Evolutionary conservation across 2,113 vertebrate species (phyloP), one percentile per base, ranked within the genome.

Genomic region (Taurulus bubalis): DNA sequence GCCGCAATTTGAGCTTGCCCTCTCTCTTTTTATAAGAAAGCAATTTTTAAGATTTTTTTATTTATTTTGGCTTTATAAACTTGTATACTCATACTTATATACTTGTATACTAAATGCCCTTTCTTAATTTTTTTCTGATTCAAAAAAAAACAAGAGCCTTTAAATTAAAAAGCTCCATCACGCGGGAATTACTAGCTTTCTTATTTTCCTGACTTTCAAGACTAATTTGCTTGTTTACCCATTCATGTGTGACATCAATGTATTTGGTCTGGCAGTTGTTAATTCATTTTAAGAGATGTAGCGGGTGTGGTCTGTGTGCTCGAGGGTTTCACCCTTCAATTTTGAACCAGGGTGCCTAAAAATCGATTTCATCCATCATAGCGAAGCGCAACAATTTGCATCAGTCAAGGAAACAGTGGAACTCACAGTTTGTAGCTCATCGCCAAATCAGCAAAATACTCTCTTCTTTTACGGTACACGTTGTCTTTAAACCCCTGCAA

Each of bases 401-500:
- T 12, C 42, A 51, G 30, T 51, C 16, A 53, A 32, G 66, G 9
- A 24, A 59, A 45, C 36, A 32, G 28, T 76, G 49, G 32, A n/a
- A 94, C 97, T 95, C 95, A 98, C 97, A 97, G 93, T 94, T 95
- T 98, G 88, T 97, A 98, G 90, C 91, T 95, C 94, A 97, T 95
- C 58, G 97, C 97, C 93, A 98, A 80, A 84, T 98, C 97, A 80
- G 96, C 96, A 93, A 98, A 98, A 88, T 98, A 96, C 88, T 96
- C 97, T 20, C 97, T 91, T 78, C 97, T 96, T 90, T 96, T 96
- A 49, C 96, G 96, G 63, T 98, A 98, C 59, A 96, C 94, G 3
- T 96, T 97, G 90, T 98, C 97, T 92, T 97, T 98, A 93, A 98
- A 98, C 71, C 97, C 97, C 97, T 98, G 70, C 24, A 71, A 63